Conservation (phyloP, 2,888 invertebrate genomes). For the Limenitis camilla region DNA sequence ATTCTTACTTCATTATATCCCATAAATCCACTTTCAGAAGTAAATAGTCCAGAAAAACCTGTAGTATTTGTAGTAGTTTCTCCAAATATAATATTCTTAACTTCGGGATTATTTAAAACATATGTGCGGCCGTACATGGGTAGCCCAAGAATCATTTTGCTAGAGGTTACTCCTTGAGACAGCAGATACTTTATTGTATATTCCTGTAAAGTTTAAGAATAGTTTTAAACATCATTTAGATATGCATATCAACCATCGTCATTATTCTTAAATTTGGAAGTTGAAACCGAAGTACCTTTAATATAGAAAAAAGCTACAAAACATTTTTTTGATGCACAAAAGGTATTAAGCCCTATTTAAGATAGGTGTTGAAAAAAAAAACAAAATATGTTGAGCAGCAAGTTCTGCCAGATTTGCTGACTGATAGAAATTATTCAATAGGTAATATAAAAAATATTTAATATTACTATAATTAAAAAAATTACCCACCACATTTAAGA, state of each 20-base stretch:
- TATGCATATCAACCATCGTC: not conserved
- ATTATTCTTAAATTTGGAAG: no score
- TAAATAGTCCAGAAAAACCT: slow-evolving; percentile 86
- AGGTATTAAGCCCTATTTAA: no score
- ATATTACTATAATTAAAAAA: no score
- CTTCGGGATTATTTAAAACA: slow-evolving; percentile 56
- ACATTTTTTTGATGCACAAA: no score
- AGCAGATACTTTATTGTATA: slow-evolving; percentile 84
- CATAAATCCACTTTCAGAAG: slow-evolving; percentile 86
- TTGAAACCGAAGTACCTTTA: no score
- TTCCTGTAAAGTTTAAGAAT: slow-evolving; percentile 66
- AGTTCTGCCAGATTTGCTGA: no score
- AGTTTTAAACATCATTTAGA: not conserved
- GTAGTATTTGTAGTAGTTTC: slow-evolving; percentile 75
- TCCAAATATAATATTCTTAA: slow-evolving; percentile 66
- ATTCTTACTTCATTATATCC: slow-evolving; percentile 91
- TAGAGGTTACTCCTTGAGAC: slow-evolving; percentile 80
- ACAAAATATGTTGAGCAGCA: no score
- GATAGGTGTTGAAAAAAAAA: no score
- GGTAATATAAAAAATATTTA: no score
- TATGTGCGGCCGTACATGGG: slow-evolving; percentile 91
- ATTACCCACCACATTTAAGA: slow-evolving; percentile 79
- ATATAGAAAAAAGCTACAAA: no score
- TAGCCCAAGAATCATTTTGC: slow-evolving; percentile 86
- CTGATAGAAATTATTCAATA: no score